Evolutionary conservation across 2,113 vertebrate species (phyloP).

Genomic region (Genyomyrus donnyi): DNA sequence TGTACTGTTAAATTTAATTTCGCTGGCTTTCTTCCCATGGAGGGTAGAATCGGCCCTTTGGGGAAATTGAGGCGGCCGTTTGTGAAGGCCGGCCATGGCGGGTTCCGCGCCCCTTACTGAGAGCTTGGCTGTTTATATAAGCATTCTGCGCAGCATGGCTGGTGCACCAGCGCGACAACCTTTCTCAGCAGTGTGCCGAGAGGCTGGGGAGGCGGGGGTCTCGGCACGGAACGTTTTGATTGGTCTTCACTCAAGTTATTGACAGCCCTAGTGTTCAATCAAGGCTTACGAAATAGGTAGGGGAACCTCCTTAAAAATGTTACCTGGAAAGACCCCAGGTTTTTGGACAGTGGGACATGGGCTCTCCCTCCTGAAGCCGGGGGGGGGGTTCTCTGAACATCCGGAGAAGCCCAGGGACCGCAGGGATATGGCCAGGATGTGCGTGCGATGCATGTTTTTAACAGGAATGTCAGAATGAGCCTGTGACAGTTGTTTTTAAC

Average conservation of each 20-base stretch:
- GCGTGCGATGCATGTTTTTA: background rate
- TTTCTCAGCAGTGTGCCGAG: background rate
- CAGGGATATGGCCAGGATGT: background rate
- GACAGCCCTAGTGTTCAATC: background rate
- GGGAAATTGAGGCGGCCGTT: background rate
- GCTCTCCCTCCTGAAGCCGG: background rate
- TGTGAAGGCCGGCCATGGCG: background rate
- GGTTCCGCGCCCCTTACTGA: background rate
- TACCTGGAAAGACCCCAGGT: background rate
- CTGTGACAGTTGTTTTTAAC: background rate
- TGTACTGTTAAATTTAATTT: background rate
- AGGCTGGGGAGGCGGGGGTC: background rate
- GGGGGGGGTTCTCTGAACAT: background rate
- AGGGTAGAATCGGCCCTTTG: background rate
- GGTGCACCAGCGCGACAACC: background rate
- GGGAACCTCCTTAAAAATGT: background rate
- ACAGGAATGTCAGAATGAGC: background rate
- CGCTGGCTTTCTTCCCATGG: background rate
- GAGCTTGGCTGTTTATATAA: background rate
- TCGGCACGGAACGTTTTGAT: background rate
- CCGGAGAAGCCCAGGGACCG: background rate
- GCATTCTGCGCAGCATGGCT: background rate
- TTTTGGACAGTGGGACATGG: background rate
- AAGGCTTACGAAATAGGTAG: background rate
- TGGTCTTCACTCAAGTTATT: background rate